phyloP scores from a whole-genome alignment of 64 coral and sea anemone species.

The Platygyra sinensis region DNA sequence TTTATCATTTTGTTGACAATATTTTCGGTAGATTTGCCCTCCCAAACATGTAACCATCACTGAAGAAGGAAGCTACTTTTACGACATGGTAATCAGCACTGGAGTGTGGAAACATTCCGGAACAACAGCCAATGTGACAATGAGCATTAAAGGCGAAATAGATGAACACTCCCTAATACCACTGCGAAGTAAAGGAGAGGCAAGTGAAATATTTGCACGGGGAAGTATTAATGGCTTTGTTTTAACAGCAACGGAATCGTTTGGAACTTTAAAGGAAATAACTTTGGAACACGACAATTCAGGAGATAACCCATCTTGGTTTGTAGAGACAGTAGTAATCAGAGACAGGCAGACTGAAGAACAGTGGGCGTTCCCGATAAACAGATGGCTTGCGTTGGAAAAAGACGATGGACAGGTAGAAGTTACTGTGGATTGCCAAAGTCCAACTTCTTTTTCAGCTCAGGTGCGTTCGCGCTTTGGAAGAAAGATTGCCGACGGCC shows the following conservation, averaged over 20 bases:
- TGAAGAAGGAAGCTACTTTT: slow-evolving; percentile 34
- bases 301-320: slow-evolving; percentile 69
- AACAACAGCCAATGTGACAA: slow-evolving; percentile 37
- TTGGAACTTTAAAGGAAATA: slow-evolving; percentile 43
- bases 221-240: slow-evolving; percentile 61
- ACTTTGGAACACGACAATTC: slow-evolving; percentile 63
- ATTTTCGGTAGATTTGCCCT: slow-evolving; percentile 15
- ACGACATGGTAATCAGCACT: slow-evolving; percentile 41
- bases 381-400: slow-evolving; percentile 70
- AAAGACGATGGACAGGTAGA: too few species aligned
- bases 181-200: slow-evolving; percentile 12
- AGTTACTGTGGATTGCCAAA: slow-evolving; percentile 7
- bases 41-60: background rate
- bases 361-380: slow-evolving; percentile 32
- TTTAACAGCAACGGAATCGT: background rate
- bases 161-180: slow-evolving; percentile 9
- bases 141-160: slow-evolving; percentile 31
- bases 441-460: slow-evolving; percentile 14
- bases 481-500: slow-evolving; percentile 59
- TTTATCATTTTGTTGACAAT: too few species aligned
- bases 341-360: slow-evolving; percentile 46
- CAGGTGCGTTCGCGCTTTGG: slow-evolving; percentile 16
- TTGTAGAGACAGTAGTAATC: slow-evolving; percentile 34
- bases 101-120: slow-evolving; percentile 47
- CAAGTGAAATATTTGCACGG: slow-evolving; percentile 28